Conservation (phyloP, 2,888 invertebrate genomes). For the Odontomyia ornata region DNA sequence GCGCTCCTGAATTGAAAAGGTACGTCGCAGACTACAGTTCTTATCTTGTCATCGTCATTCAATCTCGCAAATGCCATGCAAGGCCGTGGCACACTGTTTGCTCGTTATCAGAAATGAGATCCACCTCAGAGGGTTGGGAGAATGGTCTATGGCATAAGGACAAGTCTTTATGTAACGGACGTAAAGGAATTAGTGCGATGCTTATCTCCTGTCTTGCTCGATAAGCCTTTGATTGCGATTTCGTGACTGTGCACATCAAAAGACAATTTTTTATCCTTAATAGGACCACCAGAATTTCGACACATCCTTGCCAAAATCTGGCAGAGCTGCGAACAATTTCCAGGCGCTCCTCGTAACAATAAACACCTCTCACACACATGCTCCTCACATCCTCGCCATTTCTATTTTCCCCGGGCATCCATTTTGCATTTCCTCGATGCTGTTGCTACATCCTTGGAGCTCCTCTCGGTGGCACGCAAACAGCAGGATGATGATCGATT, state of each 20-base stretch:
- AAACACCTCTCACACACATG: not conserved
- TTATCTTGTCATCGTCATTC: not conserved
- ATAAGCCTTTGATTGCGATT: too few relatives aligned
- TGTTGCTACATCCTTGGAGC: not conserved
- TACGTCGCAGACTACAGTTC: not conserved
- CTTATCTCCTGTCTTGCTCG: too few relatives aligned
- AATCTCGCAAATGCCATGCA: not conserved
- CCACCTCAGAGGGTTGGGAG: too few relatives aligned
- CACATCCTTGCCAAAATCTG: not conserved
- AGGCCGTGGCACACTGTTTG: too few relatives aligned
- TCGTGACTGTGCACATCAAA: too few relatives aligned
- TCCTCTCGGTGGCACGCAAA: not conserved
- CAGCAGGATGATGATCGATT: conserved; percentile 24
- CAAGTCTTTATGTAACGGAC: too few relatives aligned
- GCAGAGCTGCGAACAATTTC: not conserved
- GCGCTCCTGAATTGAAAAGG: conserved; percentile 4
- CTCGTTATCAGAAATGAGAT: too few relatives aligned
- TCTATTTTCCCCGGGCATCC: not conserved
- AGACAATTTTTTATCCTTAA: too few relatives aligned
- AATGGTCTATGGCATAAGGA: too few relatives aligned
- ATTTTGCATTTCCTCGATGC: not conserved
- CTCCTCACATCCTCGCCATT: not conserved
- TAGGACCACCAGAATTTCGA: too few relatives aligned
- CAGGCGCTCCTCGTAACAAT: not conserved
- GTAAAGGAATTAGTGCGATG: too few relatives aligned